These are phyloP conservation scores for Caenorhabditis sinica DNA, from an alignment of 2,888 invertebrate genomes.

Conservation along the genomic window DNA sequence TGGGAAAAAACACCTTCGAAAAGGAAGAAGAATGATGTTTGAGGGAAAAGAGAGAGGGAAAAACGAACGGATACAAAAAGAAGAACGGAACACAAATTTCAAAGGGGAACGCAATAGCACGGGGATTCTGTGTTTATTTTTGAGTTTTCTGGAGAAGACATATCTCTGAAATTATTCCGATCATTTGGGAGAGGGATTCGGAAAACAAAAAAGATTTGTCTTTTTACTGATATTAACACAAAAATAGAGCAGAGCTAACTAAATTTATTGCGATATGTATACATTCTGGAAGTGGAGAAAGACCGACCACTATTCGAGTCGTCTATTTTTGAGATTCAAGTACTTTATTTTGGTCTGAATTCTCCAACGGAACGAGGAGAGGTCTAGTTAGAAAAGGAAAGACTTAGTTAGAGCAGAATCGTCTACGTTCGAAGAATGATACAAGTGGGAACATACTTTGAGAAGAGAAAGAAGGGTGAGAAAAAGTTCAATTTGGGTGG, in stretches of 20 bases:
- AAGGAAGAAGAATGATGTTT: slow-evolving; percentile 12
- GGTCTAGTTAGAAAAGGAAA: no score
- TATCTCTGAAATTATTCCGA: neutral
- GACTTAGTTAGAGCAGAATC: no score
- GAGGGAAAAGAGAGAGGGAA: slow-evolving; percentile 4
- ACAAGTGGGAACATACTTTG: no score
- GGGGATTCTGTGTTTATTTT: slow-evolving; percentile 7
- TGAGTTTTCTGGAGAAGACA: neutral
- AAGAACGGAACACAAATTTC: slow-evolving; percentile 4
- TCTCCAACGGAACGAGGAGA: no score
- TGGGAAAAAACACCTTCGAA: slow-evolving; percentile 15
- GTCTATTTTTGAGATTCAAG: no score
- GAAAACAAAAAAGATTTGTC: neutral
- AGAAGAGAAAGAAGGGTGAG: no score
- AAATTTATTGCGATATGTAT: no score
- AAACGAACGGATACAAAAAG: slow-evolving; percentile 32
- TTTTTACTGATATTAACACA: neutral
- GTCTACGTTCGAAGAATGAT: no score
- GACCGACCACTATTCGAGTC: no score
- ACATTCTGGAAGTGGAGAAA: no score
- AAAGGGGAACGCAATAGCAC: neutral
- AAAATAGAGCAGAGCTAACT: neutral
- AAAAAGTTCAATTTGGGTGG: no score
- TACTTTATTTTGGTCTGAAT: neutral
- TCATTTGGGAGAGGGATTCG: neutral